phyloP scores from a whole-genome alignment of 2,797 vertebrate genomes.

The Telmatherina bonti region DNA sequence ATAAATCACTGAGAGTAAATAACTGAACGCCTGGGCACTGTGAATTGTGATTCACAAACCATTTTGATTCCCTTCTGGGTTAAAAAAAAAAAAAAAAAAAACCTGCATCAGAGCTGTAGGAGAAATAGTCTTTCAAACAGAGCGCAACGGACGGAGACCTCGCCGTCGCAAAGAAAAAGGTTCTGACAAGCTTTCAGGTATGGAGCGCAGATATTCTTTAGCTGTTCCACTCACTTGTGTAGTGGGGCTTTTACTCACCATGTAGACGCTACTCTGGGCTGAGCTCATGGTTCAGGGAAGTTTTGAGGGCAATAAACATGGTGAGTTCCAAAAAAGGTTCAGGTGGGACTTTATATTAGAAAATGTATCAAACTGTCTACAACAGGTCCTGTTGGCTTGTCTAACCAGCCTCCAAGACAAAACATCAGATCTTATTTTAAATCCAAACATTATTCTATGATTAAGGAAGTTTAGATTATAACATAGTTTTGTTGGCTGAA shows the following conservation, averaged over 20 bases:
- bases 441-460: neutral
- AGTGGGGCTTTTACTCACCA: neutral
- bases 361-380: neutral
- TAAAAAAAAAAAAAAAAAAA: conserved; percentile 2
- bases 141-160: neutral
- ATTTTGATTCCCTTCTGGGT: conserved; percentile 22
- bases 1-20: conserved; percentile 37
- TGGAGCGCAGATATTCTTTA: conserved; percentile 1
- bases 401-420: neutral
- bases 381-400: neutral
- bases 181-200: neutral
- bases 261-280: neutral
- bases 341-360: neutral
- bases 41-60: conserved; percentile 42
- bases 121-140: neutral
- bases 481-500: neutral
- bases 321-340: neutral
- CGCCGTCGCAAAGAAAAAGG: conserved; percentile 4
- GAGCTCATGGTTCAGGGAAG: neutral
- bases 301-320: neutral
- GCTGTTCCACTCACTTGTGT: neutral
- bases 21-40: conserved; percentile 31
- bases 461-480: too few relatives aligned
- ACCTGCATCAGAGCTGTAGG: conserved; percentile 3
- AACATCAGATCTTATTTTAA: neutral